phyloP scores from a whole-genome alignment of 2,797 vertebrate genomes.

The Chaunax sp. region DNA sequence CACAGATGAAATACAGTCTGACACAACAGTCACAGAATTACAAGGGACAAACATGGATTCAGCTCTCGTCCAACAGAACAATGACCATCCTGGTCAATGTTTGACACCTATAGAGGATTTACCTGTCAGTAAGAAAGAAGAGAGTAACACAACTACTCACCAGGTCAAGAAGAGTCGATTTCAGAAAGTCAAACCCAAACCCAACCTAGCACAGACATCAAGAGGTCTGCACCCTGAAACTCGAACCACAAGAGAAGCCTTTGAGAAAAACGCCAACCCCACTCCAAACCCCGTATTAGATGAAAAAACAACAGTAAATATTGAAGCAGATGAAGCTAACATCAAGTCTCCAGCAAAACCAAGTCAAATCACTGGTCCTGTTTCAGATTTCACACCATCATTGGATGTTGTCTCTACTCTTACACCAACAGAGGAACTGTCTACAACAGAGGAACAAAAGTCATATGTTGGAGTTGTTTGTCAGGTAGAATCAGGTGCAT shows the following conservation, averaged over 20 bases:
- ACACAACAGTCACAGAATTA: background rate
- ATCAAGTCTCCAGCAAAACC: background rate
- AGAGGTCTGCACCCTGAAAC: slow-evolving; percentile 38
- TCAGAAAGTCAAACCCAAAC: slow-evolving; percentile 60
- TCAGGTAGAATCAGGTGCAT: background rate
- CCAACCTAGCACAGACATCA: slow-evolving; percentile 31
- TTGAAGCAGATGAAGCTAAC: slow-evolving; percentile 4
- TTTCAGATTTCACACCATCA: background rate
- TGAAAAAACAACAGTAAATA: background rate
- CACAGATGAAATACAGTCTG: slow-evolving; percentile 15
- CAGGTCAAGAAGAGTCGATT: slow-evolving; percentile 34
- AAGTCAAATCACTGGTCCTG: background rate
- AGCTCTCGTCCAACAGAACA: slow-evolving; percentile 1
- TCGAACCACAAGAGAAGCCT: slow-evolving; percentile 9
- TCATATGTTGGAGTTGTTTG: background rate
- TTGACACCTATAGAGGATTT: slow-evolving; percentile 12
- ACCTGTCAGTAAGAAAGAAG: slow-evolving; percentile 22
- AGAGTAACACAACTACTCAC: background rate
- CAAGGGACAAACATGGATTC: background rate
- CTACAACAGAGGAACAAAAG: slow-evolving; percentile 5
- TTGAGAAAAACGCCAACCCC: slow-evolving; percentile 1
- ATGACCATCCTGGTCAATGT: background rate
- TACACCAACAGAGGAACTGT: slow-evolving; percentile 7
- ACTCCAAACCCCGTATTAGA: background rate
- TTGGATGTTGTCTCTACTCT: background rate